Evolutionary conservation across 2,797 vertebrate genomes (phyloP), one percentile per base, ranked within the genome.

Genomic region (Tinamus major): DNA sequence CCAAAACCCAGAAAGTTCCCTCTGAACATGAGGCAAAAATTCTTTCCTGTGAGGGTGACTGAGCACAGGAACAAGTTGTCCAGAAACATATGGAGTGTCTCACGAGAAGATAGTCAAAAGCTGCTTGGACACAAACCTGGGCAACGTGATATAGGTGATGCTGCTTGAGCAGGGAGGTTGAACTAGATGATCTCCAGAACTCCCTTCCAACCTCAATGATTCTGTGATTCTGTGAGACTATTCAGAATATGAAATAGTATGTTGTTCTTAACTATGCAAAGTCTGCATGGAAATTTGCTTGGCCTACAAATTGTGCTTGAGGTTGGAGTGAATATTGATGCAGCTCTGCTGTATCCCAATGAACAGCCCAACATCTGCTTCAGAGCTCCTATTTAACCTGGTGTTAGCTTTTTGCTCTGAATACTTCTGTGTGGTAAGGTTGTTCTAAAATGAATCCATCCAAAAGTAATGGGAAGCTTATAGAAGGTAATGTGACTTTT

Each of bases 191-290:
- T 55, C 27, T 55, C 53, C 27, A 55, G 16, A 31, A 18, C 11
- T 55, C 15, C 16, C 29, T 55, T 55, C 29, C 15, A 29, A 55
- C 29, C 53, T 55, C 53, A 31, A 10, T 27, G 24, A 15, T 51
- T 51, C 49, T 51, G 49, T 55, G 53, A 55, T 31, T 55, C 9
- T 31, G 16, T 64, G 35, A 89, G 29, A 70, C 53, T 67, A n/a
- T 39, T 51, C 62, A 23, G 72, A 41, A 71, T 91, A 89, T 14
- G 35, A 75, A 89, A n/a, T n/a, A 62, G 23, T 76, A 20, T 79
- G 83, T 92, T 87, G 78, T 85, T 63, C 65, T 87, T 87, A 55
- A 23, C 46, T 77, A n/a, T 64, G 31, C 31, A 80, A 92, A 86
- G 26, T 85, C 85, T 90, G 44, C 53, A 63, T 3, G 0, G 41